Evolutionary conservation across 2,888 invertebrate species (phyloP).

Genomic region (Venusia cambrica): DNA sequence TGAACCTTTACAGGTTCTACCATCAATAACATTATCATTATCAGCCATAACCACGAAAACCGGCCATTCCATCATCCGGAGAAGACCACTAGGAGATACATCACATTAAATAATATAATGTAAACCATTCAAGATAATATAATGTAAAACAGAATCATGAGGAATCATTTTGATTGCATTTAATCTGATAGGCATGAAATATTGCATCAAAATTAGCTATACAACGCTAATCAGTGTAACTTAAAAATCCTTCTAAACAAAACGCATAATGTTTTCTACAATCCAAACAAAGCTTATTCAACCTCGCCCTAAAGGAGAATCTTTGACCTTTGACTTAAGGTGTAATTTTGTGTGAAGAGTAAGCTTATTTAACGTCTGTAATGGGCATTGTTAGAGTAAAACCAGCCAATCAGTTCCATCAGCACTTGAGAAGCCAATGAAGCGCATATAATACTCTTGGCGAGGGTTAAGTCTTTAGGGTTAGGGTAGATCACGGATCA

Average conservation of each 20-base stretch:
- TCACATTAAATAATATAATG: no score
- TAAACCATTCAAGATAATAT: no score
- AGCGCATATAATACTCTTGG: slow-evolving; percentile 65
- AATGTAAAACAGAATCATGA: no score
- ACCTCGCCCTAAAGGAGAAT: slow-evolving; percentile 25
- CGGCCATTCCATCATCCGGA: no score
- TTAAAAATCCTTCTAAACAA: slow-evolving; percentile 71
- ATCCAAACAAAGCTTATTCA: slow-evolving; percentile 26
- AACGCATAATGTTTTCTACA: slow-evolving; percentile 56
- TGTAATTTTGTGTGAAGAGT: slow-evolving; percentile 27
- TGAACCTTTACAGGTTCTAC: no score
- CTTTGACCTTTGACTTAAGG: slow-evolving; percentile 24
- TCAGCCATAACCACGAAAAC: no score
- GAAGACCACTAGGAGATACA: no score
- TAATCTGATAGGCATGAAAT: no score
- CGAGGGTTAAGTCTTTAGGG: slow-evolving; percentile 67
- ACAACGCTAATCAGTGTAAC: slow-evolving; percentile 77
- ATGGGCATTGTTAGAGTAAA: slow-evolving; percentile 64
- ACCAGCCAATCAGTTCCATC: slow-evolving; percentile 77
- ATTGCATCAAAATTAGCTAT: no score
- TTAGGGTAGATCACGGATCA: slow-evolving; percentile 3
- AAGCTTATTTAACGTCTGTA: slow-evolving; percentile 32
- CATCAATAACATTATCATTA: no score
- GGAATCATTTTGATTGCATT: no score
- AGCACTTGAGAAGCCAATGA: slow-evolving; percentile 75